phyloP scores from a whole-genome alignment of 2,113 vertebrate genomes.

The Narcine bancroftii region DNA sequence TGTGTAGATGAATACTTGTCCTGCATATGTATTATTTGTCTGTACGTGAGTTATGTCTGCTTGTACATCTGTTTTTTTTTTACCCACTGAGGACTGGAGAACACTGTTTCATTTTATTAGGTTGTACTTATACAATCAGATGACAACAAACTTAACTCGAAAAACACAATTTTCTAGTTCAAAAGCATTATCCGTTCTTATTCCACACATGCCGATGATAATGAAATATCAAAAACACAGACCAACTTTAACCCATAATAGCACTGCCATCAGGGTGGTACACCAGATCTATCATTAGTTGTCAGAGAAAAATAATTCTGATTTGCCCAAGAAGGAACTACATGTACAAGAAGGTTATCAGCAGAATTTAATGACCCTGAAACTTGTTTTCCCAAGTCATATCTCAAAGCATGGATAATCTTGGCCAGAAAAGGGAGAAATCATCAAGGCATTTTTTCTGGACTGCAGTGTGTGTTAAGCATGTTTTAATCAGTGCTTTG shows the following conservation, averaged over 20 bases:
- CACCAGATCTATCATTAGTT: neutral
- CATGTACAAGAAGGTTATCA: slow-evolving; percentile 14
- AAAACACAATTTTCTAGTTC: too few species aligned
- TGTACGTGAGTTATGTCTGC: too few species aligned
- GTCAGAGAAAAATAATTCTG: neutral
- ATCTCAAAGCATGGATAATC: neutral
- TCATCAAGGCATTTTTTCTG: neutral
- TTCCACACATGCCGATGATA: neutral
- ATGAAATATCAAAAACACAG: slow-evolving; percentile 5
- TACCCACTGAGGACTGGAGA: too few species aligned
- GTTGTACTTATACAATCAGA: too few species aligned
- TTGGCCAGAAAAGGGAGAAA: neutral
- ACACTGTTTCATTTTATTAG: too few species aligned
- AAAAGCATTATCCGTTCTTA: neutral
- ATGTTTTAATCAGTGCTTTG: neutral
- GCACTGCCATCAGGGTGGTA: neutral
- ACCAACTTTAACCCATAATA: neutral
- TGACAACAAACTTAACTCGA: too few species aligned
- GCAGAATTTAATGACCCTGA: slow-evolving; percentile 1
- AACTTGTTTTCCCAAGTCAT: neutral
- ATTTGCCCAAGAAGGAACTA: neutral
- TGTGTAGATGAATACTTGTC: too few species aligned
- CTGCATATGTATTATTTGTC: too few species aligned
- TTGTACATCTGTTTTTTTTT: too few species aligned
- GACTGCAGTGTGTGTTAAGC: neutral